Evolutionary conservation across 2,797 vertebrate species (phyloP).

Genomic region (Adelosebastes latens): DNA sequence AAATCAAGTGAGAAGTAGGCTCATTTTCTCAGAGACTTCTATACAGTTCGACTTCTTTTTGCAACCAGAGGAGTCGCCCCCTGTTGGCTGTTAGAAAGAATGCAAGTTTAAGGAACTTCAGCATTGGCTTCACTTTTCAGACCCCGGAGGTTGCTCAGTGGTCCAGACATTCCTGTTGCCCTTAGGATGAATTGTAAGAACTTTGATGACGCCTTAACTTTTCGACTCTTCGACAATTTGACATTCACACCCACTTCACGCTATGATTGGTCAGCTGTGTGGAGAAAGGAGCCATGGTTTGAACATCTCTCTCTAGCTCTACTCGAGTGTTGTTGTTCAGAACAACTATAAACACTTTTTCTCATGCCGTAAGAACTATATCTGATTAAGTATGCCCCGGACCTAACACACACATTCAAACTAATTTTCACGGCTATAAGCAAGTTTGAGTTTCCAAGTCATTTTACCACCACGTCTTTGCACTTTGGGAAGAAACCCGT

Average conservation of each 20-base stretch:
- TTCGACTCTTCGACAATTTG: neutral
- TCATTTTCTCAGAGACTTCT: no score
- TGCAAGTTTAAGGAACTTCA: no score
- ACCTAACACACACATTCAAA: neutral
- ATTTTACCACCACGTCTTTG: neutral
- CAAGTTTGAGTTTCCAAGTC: neutral
- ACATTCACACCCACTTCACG: neutral
- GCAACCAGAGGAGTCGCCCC: no score
- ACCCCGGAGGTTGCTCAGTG: no score
- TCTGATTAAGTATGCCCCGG: neutral
- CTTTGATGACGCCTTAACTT: neutral
- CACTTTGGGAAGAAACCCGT: neutral
- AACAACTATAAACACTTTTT: neutral
- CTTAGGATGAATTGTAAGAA: neutral
- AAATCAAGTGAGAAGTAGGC: no score
- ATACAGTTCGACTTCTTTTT: fast-evolving
- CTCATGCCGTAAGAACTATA: neutral
- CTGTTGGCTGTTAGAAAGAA: no score
- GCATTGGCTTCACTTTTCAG: no score
- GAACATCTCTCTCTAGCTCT: neutral
- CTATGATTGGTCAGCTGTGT: neutral
- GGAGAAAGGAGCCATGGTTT: neutral
- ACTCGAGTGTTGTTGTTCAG: neutral
- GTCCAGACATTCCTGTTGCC: neutral
- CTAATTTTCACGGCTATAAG: neutral